phyloP scores from a whole-genome alignment of 1,140 invertebrate genomes.

The Formica exsecta region DNA sequence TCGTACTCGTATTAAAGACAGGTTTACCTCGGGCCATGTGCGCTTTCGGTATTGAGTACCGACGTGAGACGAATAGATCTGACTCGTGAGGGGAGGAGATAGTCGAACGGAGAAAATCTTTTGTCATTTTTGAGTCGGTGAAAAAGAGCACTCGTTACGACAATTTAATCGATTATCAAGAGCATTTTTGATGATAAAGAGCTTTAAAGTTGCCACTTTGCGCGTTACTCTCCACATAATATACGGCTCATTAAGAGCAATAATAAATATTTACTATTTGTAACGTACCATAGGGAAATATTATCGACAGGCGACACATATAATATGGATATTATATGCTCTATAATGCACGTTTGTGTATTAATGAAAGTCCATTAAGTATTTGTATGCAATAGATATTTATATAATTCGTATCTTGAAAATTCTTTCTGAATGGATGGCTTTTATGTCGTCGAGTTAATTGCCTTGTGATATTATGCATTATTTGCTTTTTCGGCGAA shows the following conservation, averaged over 20 bases:
- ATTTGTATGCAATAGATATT: constrained; percentile 11
- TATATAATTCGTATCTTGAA: constrained; percentile 49
- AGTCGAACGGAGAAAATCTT: not conserved
- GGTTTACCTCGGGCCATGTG: constrained; percentile 16
- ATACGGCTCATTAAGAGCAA: constrained; percentile 13
- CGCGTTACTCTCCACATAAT: not conserved
- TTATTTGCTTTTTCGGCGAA: constrained; percentile 24
- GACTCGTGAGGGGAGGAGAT: not conserved
- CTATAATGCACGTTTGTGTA: not conserved
- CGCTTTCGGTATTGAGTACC: constrained; percentile 22
- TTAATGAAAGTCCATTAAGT: constrained; percentile 54
- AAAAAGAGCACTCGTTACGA: not conserved
- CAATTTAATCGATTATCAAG: constrained; percentile 41
- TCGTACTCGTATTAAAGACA: constrained; percentile 31
- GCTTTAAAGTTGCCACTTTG: constrained; percentile 12
- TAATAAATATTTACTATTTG: constrained; percentile 38
- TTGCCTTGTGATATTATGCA: constrained; percentile 1
- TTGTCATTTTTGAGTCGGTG: constrained; percentile 7
- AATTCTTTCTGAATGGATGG: constrained; percentile 1
- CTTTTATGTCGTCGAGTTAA: constrained; percentile 14
- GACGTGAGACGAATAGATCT: constrained; percentile 46
- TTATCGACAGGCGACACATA: constrained; percentile 18
- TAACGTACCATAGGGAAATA: constrained; percentile 6
- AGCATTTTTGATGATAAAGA: not conserved
- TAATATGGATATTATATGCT: constrained; percentile 30